phyloP scores from a whole-genome alignment of 2,888 invertebrate genomes.

The Platycheirus rosarum region DNA sequence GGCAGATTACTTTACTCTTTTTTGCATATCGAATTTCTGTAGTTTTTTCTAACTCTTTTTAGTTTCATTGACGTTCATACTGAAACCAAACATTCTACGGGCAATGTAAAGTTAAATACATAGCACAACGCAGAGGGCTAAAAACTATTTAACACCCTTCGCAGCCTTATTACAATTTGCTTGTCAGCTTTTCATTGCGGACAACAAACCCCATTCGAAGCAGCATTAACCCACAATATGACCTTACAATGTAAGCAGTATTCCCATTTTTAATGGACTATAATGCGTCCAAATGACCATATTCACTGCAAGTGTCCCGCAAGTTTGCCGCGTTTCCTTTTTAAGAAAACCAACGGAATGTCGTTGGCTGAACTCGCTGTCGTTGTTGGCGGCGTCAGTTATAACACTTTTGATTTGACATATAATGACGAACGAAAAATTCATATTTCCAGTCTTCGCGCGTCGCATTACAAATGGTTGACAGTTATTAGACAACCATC shows the following conservation, averaged over 20 bases:
- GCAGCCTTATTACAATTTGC: constrained; percentile 48
- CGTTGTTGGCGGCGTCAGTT: not conserved
- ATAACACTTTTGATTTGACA: constrained; percentile 58
- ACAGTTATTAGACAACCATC: constrained; percentile 73
- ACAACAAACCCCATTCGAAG: constrained; percentile 43
- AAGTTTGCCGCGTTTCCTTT: constrained; percentile 59
- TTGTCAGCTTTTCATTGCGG: constrained; percentile 41
- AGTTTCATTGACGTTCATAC: too few relatives aligned
- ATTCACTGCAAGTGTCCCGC: constrained; percentile 66
- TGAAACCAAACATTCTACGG: too few relatives aligned
- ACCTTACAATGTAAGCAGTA: constrained; percentile 19
- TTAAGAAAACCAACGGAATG: constrained; percentile 33
- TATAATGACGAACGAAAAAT: constrained; percentile 61
- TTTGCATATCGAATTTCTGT: too few relatives aligned
- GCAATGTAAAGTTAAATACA: too few relatives aligned
- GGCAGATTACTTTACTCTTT: too few relatives aligned
- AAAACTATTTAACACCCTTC: constrained; percentile 28
- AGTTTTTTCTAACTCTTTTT: too few relatives aligned
- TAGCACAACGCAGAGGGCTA: too few relatives aligned
- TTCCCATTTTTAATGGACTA: constrained; percentile 10
- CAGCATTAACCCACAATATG: constrained; percentile 36
- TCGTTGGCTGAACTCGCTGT: not conserved
- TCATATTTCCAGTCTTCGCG: constrained; percentile 65
- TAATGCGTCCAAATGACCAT: constrained; percentile 33
- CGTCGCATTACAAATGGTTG: constrained; percentile 73